Evolutionary conservation across 2,888 invertebrate species (phyloP).

Genomic region (Panzeria rudis): DNA sequence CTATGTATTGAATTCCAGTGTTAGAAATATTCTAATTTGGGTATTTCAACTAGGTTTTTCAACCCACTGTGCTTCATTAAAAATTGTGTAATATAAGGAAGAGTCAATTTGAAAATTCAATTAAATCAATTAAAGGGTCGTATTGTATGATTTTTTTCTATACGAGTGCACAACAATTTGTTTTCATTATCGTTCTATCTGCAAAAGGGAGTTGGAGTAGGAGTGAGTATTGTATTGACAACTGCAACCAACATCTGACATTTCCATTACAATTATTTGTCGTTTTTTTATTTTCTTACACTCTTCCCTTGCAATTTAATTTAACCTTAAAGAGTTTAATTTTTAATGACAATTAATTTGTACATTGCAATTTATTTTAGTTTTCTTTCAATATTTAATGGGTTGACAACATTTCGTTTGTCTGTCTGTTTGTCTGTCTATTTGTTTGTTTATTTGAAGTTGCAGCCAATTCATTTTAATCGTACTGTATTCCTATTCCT

Average conservation of each 20-base stretch:
- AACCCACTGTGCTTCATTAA: constrained; percentile 39
- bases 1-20: background rate
- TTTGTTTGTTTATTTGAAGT: constrained; percentile 18
- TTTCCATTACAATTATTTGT: constrained; percentile 47
- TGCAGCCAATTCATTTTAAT: constrained; percentile 18
- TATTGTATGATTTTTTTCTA: constrained; percentile 15
- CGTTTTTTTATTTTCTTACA: constrained; percentile 23
- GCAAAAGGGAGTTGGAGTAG: background rate
- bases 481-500: background rate
- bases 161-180: constrained; percentile 9
- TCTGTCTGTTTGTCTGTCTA: too few relatives aligned
- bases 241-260: constrained; percentile 42
- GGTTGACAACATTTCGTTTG: constrained; percentile 39
- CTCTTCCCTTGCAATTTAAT: constrained; percentile 29
- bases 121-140: constrained; percentile 68
- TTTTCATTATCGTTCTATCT: constrained; percentile 19
- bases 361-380: constrained; percentile 73
- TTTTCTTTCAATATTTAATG: constrained; percentile 57
- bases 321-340: constrained; percentile 63
- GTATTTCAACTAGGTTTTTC: background rate
- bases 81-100: constrained; percentile 32
- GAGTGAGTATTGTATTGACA: constrained; percentile 28
- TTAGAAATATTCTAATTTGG: background rate
- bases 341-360: constrained; percentile 74
- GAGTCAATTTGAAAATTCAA: constrained; percentile 63